Base-by-base conservation (phyloP, 2,797 vertebrate species). In the Gymnocypris eckloni region DNA sequence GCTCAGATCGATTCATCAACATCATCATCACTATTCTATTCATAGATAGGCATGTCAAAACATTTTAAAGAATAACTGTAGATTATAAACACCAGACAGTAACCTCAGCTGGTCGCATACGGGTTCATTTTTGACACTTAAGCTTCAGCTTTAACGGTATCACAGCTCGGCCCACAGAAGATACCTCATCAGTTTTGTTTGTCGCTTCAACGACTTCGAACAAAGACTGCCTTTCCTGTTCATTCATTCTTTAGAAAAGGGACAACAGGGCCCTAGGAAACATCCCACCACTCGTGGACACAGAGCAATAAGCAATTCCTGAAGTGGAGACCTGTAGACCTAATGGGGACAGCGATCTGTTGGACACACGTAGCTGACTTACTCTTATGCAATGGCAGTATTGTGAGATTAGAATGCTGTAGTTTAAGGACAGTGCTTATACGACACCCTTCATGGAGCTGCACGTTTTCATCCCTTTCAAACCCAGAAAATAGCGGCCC, bases 391-490 rank as follows among this genome's bases (percentile, higher is more conserved):
- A 96, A 95, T 95, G 95, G 94, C 94, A 94, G 95, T 95, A 95
- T 95, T 96, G 95, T 95, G 94, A 95, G 94, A 95, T 93, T 92
- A 95, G 95, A 93, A 93, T 94, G 95, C 95, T 94, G 94, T 96
- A 95, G 95, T 94, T 95, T 95, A 95, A 93, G 94, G 94, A 98
- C 96, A 96, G 96, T 96, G 97, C 96, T 97, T 96, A 97, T 96
- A 97, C 95, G 96, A 97, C 96, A 97, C 97, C 97, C 97, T 97
- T 98, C 96, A 97, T 96, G 91, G 93, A 97, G 97, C 96, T 99
- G 98, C 98, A 99, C 97, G 97, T 98, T 98, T 98, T 96, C 96
- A 97, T 97, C 97, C 95, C 97, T 97, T 97, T 97, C 96, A 97
- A 96, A 96, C 93, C 86, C 86, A 90, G 83, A 88, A 92, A 89